Conservation (phyloP, 2,888 invertebrate species). For the Therioaphis trifolii region DNA sequence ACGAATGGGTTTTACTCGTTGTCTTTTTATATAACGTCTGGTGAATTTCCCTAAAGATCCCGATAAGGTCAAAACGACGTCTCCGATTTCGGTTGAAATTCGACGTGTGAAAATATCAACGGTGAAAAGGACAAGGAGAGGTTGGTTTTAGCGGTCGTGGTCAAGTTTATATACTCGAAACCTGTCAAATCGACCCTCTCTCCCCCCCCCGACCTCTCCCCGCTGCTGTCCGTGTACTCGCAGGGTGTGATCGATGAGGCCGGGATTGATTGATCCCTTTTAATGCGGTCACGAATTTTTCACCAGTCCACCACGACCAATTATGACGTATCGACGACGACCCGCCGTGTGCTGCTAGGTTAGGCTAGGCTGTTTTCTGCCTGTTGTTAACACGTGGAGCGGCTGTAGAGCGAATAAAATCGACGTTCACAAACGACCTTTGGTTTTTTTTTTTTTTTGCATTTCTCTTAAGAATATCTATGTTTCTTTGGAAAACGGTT, state of each 20-base stretch:
- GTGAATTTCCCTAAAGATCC: too few species aligned
- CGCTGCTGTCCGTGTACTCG: background rate
- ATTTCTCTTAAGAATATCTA: too few species aligned
- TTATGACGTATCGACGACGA: slow-evolving; percentile 50
- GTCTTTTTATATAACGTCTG: too few species aligned
- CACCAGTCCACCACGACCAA: slow-evolving; percentile 28
- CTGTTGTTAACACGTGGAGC: background rate
- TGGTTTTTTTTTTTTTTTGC: background rate
- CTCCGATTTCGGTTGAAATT: slow-evolving; percentile 14
- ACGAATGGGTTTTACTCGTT: too few species aligned
- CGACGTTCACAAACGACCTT: slow-evolving; percentile 44
- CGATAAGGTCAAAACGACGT: background rate
- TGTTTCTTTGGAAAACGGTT: too few species aligned
- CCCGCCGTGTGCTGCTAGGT: slow-evolving; percentile 30
- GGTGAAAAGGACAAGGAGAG: background rate
- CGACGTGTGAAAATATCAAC: background rate
- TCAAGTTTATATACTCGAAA: slow-evolving; percentile 34
- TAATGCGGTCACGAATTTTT: slow-evolving; percentile 37
- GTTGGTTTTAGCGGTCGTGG: slow-evolving; percentile 16
- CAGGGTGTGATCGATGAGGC: slow-evolving; percentile 41
- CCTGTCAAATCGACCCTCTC: slow-evolving; percentile 18
- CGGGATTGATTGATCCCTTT: slow-evolving; percentile 55
- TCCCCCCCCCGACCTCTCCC: too few species aligned
- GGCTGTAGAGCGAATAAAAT: background rate
- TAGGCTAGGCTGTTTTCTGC: background rate